Evolutionary conservation across 2,797 vertebrate genomes (phyloP).

Genomic region (Alfaro cultratus): DNA sequence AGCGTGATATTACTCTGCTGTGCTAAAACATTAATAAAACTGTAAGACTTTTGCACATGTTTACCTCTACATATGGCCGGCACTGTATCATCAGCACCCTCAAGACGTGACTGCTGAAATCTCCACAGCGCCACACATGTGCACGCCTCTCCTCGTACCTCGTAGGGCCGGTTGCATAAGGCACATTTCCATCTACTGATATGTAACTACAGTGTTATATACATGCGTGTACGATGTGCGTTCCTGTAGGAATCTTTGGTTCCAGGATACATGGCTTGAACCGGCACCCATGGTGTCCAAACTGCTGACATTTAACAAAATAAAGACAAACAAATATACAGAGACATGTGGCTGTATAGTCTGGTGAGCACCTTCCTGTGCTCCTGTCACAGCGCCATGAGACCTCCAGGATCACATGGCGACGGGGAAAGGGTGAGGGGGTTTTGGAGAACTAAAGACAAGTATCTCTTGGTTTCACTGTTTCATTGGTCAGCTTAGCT

Average conservation of each 20-base stretch:
- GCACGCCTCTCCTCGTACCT: constrained; percentile 26
- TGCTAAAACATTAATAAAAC: neutral
- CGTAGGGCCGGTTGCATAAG: constrained; percentile 21
- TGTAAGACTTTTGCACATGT: neutral
- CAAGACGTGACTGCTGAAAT: constrained; percentile 51
- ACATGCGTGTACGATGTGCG: constrained; percentile 48
- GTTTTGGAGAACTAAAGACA: constrained; percentile 2
- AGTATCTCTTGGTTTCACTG: constrained; percentile 25
- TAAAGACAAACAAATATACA: constrained; percentile 55
- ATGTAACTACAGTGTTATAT: constrained; percentile 65
- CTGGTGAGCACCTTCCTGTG: constrained; percentile 73
- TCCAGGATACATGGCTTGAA: constrained; percentile 29
- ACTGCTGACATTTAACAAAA: constrained; percentile 48
- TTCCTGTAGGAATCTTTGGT: constrained; percentile 53
- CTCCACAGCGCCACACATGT: constrained; percentile 38
- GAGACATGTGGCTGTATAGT: constrained; percentile 41
- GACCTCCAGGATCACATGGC: constrained; percentile 77
- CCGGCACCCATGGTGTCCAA: constrained; percentile 50
- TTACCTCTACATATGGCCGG: neutral
- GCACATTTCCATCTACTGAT: constrained; percentile 29
- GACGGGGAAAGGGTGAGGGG: constrained; percentile 27
- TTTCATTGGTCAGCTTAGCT: constrained; percentile 29
- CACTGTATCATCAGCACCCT: constrained; percentile 37
- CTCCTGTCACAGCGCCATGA: constrained; percentile 71
- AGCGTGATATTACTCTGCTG: neutral